phyloP scores from a whole-genome alignment of 2,888 invertebrate species.

The Acronicta aceris region DNA sequence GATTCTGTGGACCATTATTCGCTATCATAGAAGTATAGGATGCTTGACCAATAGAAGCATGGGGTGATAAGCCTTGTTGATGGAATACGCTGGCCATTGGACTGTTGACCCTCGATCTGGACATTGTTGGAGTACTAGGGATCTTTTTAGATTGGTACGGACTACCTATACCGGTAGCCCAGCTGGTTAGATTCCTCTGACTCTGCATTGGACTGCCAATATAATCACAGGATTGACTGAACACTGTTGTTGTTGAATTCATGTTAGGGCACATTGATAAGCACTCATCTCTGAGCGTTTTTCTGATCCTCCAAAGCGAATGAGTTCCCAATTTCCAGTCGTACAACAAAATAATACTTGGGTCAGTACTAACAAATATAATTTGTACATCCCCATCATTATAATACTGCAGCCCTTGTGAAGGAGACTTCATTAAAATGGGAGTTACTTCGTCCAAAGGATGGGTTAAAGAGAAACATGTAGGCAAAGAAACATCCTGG shows the following conservation, averaged over 20 bases:
- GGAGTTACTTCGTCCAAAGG: slow-evolving; percentile 97
- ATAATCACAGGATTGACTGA: slow-evolving; percentile 83
- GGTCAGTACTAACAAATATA: slow-evolving; percentile 93
- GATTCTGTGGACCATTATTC: slow-evolving; percentile 82
- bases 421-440: slow-evolving; percentile 92
- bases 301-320: slow-evolving; percentile 94
- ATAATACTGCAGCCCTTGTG: slow-evolving; percentile 88
- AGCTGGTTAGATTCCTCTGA: slow-evolving; percentile 75
- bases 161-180: slow-evolving; percentile 77
- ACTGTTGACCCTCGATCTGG: slow-evolving; percentile 79
- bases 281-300: slow-evolving; percentile 93
- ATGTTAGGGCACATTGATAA: slow-evolving; percentile 89
- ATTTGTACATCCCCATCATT: slow-evolving; percentile 91
- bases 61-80: slow-evolving; percentile 84
- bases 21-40: slow-evolving; percentile 83
- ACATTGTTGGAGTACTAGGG: slow-evolving; percentile 69
- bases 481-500: slow-evolving; percentile 91
- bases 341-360: slow-evolving; percentile 95
- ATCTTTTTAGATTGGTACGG: slow-evolving; percentile 78
- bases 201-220: slow-evolving; percentile 81
- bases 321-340: slow-evolving; percentile 94
- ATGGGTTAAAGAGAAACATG: slow-evolving; percentile 95
- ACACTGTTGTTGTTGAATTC: slow-evolving; percentile 77
- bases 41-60: slow-evolving; percentile 82
- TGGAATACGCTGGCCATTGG: slow-evolving; percentile 84